Evolutionary conservation across 1,140 invertebrate species (phyloP), one percentile per base, ranked within the genome.

Genomic region (Vanessa tameamea): DNA sequence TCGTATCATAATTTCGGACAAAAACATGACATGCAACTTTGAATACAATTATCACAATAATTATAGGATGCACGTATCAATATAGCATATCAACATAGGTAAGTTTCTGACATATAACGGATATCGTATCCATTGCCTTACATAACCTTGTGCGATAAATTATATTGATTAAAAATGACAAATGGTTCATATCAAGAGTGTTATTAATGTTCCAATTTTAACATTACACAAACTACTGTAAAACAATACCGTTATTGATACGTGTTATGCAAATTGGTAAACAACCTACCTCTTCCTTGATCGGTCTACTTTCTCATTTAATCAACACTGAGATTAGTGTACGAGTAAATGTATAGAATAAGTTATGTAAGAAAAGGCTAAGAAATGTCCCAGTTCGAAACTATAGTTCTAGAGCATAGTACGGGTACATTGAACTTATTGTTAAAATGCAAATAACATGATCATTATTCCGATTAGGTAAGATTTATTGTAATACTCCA

Each of bases 231-330:
- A 37, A 61, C 26, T 37, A 61, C 13, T 48, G 55, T 47, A 69
- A 69, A 16, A 73, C 65, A 73, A 73, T 73, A 47, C 57, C 13
- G 64, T 12, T 12, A 66, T 72, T 53, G 70, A 72, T 72, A 72
- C 64, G 70, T 37, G 57, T 73, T 73, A 68, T 69, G 72, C 48
- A 73, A 73, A 73, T 66, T 72, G 63, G 13, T 72, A 59, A 53
- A 13, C 16, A 57, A 37, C 31, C 51, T 37, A 59, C 64, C 64
- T 73, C 72, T 73, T 73, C 72, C 72, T 73, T 57, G 47, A 73
- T 73, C 57, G 65, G 55, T 66, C 66, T 67, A 68, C 72, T 73
- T 73, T 73, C 72, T 69, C 55, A 47, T 64, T 66, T 65, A 72
- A 72, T 66, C 65, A 26, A 68, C 66, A 69, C 64, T n/a, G 57